phyloP scores from a whole-genome alignment of 2,888 invertebrate species.

The Euphydryas editha region DNA sequence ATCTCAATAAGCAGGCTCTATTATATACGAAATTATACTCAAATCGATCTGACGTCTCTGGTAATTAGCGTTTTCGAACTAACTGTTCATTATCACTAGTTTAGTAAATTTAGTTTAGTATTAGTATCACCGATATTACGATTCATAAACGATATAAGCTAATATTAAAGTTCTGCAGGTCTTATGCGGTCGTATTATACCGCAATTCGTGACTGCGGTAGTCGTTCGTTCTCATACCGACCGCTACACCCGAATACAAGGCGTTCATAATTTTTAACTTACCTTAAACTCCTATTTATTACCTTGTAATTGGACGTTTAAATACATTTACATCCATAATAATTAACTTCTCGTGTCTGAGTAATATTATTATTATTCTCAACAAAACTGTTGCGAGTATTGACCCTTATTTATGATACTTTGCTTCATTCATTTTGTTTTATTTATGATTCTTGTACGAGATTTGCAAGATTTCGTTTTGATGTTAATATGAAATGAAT shows the following conservation, averaged over 20 bases:
- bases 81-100: no score
- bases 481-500: no score
- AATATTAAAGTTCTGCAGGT: conserved; percentile 4
- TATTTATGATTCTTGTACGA: no score
- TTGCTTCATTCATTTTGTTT: no score
- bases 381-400: neutral
- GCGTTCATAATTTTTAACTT: neutral
- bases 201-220: conserved; percentile 4
- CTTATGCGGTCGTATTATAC: neutral
- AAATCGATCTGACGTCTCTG: no score
- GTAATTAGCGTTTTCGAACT: no score
- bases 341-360: neutral
- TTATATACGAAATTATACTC: no score
- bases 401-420: neutral
- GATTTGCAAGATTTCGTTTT: no score
- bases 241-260: conserved; percentile 2
- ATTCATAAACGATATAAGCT: neutral
- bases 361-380: neutral
- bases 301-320: neutral
- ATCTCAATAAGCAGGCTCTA: no score
- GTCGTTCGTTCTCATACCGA: conserved; percentile 5
- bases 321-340: neutral
- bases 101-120: neutral
- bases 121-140: neutral
- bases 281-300: conserved; percentile 1